A percentile compares a stretch with the other conserved stretches of the same genome.
These are phyloP conservation scores for Polyploca ridens DNA, from an alignment of 2,888 invertebrate genomes.

Conservation along the genomic window DNA sequence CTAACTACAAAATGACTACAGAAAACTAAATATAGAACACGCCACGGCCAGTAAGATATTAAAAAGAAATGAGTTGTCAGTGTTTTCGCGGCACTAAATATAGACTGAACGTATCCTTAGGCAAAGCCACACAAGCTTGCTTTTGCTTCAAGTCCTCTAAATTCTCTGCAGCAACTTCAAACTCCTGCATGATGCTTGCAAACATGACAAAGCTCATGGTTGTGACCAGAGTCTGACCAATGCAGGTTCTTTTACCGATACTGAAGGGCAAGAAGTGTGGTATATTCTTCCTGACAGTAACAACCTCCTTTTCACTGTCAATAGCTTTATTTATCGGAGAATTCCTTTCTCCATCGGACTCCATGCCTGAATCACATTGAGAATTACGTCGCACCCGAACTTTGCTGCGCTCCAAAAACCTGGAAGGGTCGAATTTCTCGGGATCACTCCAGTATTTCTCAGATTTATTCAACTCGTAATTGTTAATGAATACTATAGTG, in stretches of 20 bases:
- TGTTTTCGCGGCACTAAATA: constrained; percentile 83
- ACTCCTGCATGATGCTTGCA: constrained; percentile 89
- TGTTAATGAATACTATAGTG: constrained; percentile 93
- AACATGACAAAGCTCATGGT: constrained; percentile 90
- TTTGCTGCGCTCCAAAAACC: constrained; percentile 86
- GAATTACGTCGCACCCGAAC: constrained; percentile 67
- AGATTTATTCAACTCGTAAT: constrained; percentile 91
- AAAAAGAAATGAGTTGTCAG: constrained; percentile 23
- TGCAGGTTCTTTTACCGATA: constrained; percentile 93
- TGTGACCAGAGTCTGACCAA: constrained; percentile 92
- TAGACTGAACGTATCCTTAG: constrained; percentile 88
- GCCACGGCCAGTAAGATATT: not conserved
- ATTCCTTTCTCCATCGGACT: constrained; percentile 72
- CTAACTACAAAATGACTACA: not conserved
- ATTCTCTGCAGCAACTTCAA: constrained; percentile 85
- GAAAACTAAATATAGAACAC: not conserved
- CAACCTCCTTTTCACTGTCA: constrained; percentile 65
- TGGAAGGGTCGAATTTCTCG: constrained; percentile 88
- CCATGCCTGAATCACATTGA: constrained; percentile 84
- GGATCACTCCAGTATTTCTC: constrained; percentile 90
- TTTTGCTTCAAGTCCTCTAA: constrained; percentile 81
- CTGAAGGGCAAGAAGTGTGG: constrained; percentile 94
- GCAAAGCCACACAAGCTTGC: constrained; percentile 90
- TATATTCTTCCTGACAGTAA: constrained; percentile 80
- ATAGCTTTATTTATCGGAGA: constrained; percentile 47